Evolutionary conservation across 2,888 invertebrate genomes (phyloP), one percentile per base, ranked within the genome.

Genomic region (Eristalis arbustorum): DNA sequence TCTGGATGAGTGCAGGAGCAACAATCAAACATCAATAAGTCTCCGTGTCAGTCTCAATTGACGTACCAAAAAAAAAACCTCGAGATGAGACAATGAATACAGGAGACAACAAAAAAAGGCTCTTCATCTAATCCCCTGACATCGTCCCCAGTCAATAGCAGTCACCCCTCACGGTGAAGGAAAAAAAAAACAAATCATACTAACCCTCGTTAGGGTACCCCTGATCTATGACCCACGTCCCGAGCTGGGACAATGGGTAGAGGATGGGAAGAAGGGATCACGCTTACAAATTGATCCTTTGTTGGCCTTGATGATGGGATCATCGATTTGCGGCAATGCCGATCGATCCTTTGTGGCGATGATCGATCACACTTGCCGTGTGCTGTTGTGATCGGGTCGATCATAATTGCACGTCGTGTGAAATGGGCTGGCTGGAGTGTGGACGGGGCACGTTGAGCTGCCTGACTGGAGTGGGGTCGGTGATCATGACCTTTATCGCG

Each of bases 11-110:
- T 78, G 71, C 83, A 67, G 49, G 66, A 62, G 59, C 87, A 87
- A 87, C 87, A 87, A 83, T 83, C 87, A 87, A 83, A 83, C 78
- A 87, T 87, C 87, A 87, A 87, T 87, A 87, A 83, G 87, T 87
- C 77, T 81, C 62, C 68, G 73, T 82, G 85, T 77, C 78, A 78
- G 67, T 74, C 11, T 49, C 49, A 73, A 77, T 73, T 81, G 66
- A 31, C 49, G 66, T 42, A 23, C 34, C 56, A 57, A 3, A 25
- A 25, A 25, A 25, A 25, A 25, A 25, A 25, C 3, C 25, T 40
- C 18, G 34, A 34, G 18, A 62, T 62, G 28, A 59, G 3, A 81
- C 67, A 81, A 83, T 77, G 40, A 78, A 71, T 61, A 71, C 67
- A 68, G 31, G 31, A 31, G 31, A 31, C 31, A 31, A 31, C 3